A percentile compares a stretch with the other conserved stretches of the same genome.
phyloP scores from a whole-genome alignment of 1,140 invertebrate species.

The Aphelinus atriplicis region DNA sequence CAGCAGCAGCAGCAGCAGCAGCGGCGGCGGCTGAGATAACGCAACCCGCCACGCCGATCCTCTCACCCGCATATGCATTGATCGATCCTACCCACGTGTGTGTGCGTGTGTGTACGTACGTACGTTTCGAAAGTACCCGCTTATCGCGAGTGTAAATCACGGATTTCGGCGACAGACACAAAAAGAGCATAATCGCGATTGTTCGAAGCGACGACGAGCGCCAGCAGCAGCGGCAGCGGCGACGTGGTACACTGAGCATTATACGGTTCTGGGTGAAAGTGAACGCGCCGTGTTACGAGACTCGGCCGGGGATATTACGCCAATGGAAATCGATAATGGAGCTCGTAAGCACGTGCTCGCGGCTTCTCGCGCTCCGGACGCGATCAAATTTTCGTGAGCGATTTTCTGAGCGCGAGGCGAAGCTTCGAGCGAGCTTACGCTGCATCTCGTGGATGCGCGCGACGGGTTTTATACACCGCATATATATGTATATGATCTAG shows the following conservation, averaged over 20 bases:
- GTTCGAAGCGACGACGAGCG: neutral
- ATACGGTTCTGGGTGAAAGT: conserved; percentile 1
- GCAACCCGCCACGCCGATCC: too few relatives aligned
- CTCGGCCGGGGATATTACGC: conserved; percentile 5
- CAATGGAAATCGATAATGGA: conserved; percentile 16
- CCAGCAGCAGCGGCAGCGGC: too few relatives aligned
- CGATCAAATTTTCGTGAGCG: too few relatives aligned
- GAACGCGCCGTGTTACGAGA: neutral
- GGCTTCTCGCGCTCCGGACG: too few relatives aligned
- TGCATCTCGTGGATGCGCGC: too few relatives aligned
- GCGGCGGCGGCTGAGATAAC: too few relatives aligned
- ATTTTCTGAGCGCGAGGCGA: too few relatives aligned
- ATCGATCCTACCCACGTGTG: neutral
- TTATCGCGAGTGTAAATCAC: neutral
- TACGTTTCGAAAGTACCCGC: neutral
- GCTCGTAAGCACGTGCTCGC: neutral
- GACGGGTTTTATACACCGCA: too few relatives aligned
- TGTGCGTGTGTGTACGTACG: neutral
- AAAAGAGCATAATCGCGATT: too few relatives aligned
- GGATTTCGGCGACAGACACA: conserved; percentile 5
- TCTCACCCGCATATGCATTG: neutral
- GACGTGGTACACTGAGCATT: neutral
- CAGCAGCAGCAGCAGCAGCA: too few relatives aligned
- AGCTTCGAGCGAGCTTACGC: too few relatives aligned
- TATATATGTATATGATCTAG: too few relatives aligned